Evolutionary conservation across 1,140 invertebrate species (phyloP), one percentile per base, ranked within the genome.

Genomic region (Lasaia peninsularis): DNA sequence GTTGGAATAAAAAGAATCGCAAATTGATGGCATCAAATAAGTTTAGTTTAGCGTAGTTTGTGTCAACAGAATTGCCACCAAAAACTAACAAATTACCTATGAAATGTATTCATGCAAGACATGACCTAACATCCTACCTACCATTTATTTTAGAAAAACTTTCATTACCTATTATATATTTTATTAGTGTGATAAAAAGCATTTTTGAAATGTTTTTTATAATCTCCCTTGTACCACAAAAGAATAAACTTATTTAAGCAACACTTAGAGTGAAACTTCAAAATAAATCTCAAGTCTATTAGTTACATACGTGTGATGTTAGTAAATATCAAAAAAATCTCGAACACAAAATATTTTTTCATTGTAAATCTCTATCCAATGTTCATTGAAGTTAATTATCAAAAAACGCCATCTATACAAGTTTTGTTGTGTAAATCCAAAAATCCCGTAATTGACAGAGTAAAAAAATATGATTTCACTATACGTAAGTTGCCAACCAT

Each of bases 141-240:
- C 58, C 65, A 72, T 64, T 67, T 65, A 54, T 76, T 77, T 72
- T 58, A 71, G 72, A 73, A 73, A 77, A 70, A 73, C 69, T 75
- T 78, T 75, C 56, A 73, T 85, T 80, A 79, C 57, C 69, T 78
- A 77, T 58, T 65, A 59, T 68, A 58, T 59, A 74, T 71, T 73
- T 69, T 69, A 69, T 73, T 72, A 80, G 73, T 74, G 65, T 80
- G 65, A 75, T 73, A 75, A 50, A 58, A 83, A 82, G 73, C 78
- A 81, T 81, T 80, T 80, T 75, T 73, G 64, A 82, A 80, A 80
- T 79, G 70, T 76, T 75, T 75, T 71, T 20, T 80, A 74, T 75
- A 84, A 82, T 80, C 76, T 86, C 79, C 80, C 80, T 79, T 88
- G 73, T 80, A 81, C 82, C 78, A 66, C 70, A 76, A 76, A 77